These are phyloP conservation scores for Poecilia wingei DNA, from an alignment of 2,797 vertebrate species.

Conservation along the genomic window DNA sequence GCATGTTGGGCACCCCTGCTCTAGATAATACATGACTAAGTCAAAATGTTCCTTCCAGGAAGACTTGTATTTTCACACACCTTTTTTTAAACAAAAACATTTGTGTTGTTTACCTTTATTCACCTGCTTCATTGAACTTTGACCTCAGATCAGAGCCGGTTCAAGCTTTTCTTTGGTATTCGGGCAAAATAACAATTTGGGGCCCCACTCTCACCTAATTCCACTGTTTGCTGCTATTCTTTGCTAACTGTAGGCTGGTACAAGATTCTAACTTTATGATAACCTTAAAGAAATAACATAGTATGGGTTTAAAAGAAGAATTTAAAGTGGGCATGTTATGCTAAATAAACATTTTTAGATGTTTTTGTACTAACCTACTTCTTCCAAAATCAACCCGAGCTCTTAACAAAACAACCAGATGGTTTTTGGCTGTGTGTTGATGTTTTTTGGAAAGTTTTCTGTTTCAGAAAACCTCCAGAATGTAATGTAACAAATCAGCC, in stretches of 20 bases:
- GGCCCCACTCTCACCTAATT: background rate
- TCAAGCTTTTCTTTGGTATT: background rate
- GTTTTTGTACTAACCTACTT: too few relatives aligned
- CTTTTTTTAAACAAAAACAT: background rate
- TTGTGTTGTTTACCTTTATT: background rate
- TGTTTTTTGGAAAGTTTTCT: too few relatives aligned
- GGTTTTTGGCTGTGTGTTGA: too few relatives aligned
- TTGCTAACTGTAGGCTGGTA: constrained; percentile 37
- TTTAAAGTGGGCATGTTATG: background rate
- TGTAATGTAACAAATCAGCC: too few relatives aligned
- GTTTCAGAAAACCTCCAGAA: too few relatives aligned
- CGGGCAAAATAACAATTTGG: background rate
- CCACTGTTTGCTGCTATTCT: background rate
- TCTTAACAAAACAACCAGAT: too few relatives aligned
- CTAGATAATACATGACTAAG: background rate
- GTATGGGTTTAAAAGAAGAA: background rate
- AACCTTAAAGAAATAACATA: background rate
- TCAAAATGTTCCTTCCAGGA: background rate
- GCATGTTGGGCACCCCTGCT: background rate
- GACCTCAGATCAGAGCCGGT: background rate
- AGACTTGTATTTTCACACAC: background rate
- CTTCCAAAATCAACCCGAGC: too few relatives aligned
- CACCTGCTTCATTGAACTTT: background rate
- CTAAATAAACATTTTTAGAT: too few relatives aligned
- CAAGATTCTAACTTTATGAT: background rate